Percentiles rank a stretch among this genome's conserved stretches.
These are phyloP conservation scores for Platycnemis pennipes DNA, from an alignment of 2,888 invertebrate genomes.

Conservation along the genomic window DNA sequence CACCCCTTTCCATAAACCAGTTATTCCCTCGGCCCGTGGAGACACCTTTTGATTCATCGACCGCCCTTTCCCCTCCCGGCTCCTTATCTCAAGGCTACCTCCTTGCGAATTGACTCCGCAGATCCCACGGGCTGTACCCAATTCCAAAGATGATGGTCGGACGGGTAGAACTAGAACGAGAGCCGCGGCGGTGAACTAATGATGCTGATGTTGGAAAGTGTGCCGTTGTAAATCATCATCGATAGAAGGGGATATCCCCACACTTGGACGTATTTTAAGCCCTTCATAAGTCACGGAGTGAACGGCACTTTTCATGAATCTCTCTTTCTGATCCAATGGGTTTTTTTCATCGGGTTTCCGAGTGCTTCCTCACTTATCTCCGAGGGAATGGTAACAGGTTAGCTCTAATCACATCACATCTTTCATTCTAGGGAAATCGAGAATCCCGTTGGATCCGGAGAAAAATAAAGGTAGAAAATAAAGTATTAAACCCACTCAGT, in stretches of 20 bases:
- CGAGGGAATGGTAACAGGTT: not conserved
- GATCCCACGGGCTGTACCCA: not conserved
- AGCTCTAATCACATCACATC: no score
- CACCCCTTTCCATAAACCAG: not conserved
- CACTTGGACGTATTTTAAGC: not conserved
- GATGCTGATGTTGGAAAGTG: not conserved
- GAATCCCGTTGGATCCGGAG: no score
- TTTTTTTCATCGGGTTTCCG: not conserved
- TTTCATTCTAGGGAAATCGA: no score
- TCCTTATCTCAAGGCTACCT: not conserved
- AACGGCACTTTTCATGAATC: not conserved
- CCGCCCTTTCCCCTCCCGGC: not conserved
- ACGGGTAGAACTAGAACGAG: not conserved
- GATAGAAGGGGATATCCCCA: not conserved
- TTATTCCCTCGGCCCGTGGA: not conserved
- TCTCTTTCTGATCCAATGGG: not conserved
- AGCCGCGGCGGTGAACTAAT: not conserved
- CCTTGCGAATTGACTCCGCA: not conserved
- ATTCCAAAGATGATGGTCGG: not conserved
- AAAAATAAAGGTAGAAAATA: no score
- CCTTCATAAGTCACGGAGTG: not conserved
- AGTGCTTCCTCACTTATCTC: not conserved
- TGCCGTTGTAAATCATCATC: not conserved
- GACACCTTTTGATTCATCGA: slow-evolving; percentile 19
- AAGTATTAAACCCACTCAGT: no score